phyloP scores from a whole-genome alignment of 1,140 invertebrate genomes.

The Rhagoletis pomonella region DNA sequence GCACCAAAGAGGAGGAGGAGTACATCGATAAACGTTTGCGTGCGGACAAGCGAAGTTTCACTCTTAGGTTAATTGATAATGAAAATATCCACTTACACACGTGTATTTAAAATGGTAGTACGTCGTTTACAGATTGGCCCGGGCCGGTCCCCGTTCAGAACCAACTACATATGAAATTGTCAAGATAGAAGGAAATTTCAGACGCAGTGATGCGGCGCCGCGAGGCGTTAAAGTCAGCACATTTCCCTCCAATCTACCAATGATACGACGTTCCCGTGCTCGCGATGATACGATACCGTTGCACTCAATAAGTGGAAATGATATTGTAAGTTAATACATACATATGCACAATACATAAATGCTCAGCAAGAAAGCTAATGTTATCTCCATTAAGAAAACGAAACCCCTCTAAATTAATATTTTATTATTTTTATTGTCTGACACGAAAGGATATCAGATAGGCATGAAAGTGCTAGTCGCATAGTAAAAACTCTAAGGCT shows the following conservation, averaged over 20 bases:
- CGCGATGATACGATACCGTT: slow-evolving; percentile 75
- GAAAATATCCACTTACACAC: not conserved
- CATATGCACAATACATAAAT: too few relatives aligned
- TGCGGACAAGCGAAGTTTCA: slow-evolving; percentile 74
- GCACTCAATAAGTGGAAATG: slow-evolving; percentile 76
- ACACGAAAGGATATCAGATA: too few relatives aligned
- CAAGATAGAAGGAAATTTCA: slow-evolving; percentile 76
- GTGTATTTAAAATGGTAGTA: not conserved
- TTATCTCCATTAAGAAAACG: too few relatives aligned
- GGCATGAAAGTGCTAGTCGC: too few relatives aligned
- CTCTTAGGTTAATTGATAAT: slow-evolving; percentile 73
- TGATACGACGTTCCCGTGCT: slow-evolving; percentile 75
- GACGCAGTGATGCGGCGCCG: slow-evolving; percentile 76
- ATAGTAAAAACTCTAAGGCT: too few relatives aligned
- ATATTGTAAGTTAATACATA: slow-evolving; percentile 75
- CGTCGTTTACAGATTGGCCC: slow-evolving; percentile 76
- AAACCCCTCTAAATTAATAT: too few relatives aligned
- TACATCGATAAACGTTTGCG: slow-evolving; percentile 69
- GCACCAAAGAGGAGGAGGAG: slow-evolving; percentile 72
- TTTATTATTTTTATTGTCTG: too few relatives aligned
- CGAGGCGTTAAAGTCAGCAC: slow-evolving; percentile 67
- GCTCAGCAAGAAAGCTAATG: too few relatives aligned
- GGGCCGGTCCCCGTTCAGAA: slow-evolving; percentile 79
- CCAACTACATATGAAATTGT: slow-evolving; percentile 81
- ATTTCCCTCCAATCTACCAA: slow-evolving; percentile 74